A percentile compares a stretch with the other conserved stretches of the same genome.
Evolutionary conservation across 2,113 vertebrate species (phyloP).

Genomic region (Ovibos moschatus): DNA sequence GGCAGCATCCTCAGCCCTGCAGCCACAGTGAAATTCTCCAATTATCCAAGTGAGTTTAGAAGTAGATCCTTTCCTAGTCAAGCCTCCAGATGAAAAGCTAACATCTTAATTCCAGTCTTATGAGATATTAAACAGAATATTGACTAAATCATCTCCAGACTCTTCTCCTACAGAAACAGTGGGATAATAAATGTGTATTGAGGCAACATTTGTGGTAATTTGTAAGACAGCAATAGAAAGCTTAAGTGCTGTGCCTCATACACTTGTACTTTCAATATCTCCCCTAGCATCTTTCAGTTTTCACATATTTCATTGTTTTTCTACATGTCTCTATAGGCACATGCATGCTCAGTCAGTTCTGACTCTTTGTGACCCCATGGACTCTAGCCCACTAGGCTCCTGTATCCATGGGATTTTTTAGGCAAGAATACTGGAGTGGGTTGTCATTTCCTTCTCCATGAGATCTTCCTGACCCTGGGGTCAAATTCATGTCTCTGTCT

Average conservation of each 20-base stretch:
- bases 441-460: background rate
- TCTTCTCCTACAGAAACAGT: background rate
- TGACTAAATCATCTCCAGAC: background rate
- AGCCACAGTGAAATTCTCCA: background rate
- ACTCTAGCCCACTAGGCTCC: background rate
- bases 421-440: background rate
- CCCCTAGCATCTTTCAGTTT: background rate
- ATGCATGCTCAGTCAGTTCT: background rate
- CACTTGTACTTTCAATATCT: background rate
- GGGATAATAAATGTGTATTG: background rate
- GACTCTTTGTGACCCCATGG: background rate
- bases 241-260: background rate
- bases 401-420: background rate
- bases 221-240: background rate
- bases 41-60: background rate
- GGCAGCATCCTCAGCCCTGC: rapidly evolving
- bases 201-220: background rate
- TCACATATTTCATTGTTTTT: background rate
- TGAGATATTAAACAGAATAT: background rate
- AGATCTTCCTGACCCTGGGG: background rate
- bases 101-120: background rate
- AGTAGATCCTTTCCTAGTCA: background rate
- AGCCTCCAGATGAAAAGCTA: background rate
- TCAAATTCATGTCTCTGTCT: background rate
- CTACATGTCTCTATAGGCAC: background rate